These are phyloP conservation scores for Etheostoma spectabile DNA, from an alignment of 2,113 vertebrate genomes.

Conservation along the genomic window DNA sequence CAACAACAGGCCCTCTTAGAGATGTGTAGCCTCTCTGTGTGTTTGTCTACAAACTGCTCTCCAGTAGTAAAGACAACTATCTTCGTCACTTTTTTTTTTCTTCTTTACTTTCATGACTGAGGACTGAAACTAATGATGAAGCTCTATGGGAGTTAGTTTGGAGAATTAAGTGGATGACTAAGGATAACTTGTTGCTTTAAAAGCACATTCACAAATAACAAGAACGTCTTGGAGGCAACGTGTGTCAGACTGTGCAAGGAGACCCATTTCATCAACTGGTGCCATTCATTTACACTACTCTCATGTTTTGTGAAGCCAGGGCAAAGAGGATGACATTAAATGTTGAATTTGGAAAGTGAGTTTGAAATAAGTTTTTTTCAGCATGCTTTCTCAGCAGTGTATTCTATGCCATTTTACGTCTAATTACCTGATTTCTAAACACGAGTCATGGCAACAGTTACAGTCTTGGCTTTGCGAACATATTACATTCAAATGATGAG, in stretches of 20 bases:
- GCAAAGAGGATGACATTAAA: background rate
- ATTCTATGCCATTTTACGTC: no score
- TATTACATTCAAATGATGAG: background rate
- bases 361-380: background rate
- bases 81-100: conserved; percentile 9
- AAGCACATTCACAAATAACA: background rate
- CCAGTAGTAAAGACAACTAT: conserved; percentile 61
- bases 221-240: background rate
- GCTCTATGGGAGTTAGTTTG: background rate
- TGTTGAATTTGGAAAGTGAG: background rate
- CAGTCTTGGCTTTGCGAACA: background rate
- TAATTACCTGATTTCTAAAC: background rate
- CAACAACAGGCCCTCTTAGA: conserved; percentile 76
- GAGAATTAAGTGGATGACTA: background rate
- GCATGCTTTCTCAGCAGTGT: no score
- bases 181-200: background rate
- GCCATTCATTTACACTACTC: no score
- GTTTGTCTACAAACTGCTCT: conserved; percentile 37
- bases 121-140: background rate
- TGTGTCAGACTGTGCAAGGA: background rate
- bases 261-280: no score
- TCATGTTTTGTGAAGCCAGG: background rate
- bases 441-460: background rate
- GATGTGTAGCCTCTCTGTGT: conserved; percentile 42
- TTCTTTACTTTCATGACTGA: background rate